These are phyloP conservation scores for Vidua macroura DNA, from an alignment of 2,113 vertebrate genomes.

Conservation along the genomic window DNA sequence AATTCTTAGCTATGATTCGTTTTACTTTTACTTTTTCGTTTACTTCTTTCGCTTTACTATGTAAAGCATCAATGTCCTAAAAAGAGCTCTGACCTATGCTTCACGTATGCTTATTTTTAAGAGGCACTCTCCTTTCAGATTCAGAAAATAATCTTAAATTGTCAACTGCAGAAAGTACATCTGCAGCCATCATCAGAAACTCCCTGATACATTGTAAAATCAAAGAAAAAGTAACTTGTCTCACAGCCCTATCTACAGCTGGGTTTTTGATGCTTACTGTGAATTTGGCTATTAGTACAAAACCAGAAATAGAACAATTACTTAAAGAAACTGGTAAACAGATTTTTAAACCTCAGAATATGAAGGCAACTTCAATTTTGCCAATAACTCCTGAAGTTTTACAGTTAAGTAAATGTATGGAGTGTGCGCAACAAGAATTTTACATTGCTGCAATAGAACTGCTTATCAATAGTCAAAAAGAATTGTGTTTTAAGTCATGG, in stretches of 20 bases:
- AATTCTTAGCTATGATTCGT: background rate
- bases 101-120: background rate
- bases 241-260: background rate
- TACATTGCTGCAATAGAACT: background rate
- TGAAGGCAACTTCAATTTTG: background rate
- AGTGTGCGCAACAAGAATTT: background rate
- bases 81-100: background rate
- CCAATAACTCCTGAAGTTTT: background rate
- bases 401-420: background rate
- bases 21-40: no score
- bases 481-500: background rate
- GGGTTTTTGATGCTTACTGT: background rate
- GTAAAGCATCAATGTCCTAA: background rate
- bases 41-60: background rate
- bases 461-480: background rate
- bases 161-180: background rate
- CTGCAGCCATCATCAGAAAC: background rate
- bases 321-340: background rate
- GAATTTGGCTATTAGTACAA: background rate
- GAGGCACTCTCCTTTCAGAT: background rate
- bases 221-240: background rate
- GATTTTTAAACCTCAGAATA: background rate
- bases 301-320: background rate
- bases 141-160: background rate
- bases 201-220: background rate